Percentiles rank a stretch among this genome's conserved stretches.
Conservation (phyloP, 1,140 invertebrate species). For the Periplaneta americana region DNA sequence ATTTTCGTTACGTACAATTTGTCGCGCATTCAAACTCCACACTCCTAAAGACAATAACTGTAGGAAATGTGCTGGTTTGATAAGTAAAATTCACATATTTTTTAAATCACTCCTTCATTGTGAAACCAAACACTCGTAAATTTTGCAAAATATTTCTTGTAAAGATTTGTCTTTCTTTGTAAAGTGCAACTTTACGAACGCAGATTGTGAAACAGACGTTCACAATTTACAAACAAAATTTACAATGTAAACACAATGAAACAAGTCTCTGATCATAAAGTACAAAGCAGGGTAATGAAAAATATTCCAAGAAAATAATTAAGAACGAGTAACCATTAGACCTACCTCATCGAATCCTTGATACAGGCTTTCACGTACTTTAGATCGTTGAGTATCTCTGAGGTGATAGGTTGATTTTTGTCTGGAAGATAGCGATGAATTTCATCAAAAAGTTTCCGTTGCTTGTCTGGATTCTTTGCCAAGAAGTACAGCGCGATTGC, state of each 20-base stretch:
- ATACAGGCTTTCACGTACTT: conserved; percentile 58
- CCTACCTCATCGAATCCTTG: conserved; percentile 56
- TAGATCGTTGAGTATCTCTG: conserved; percentile 44
- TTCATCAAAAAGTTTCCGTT: conserved; percentile 61
- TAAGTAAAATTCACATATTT: too few relatives aligned
- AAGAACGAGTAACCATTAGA: background rate
- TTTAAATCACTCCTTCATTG: too few relatives aligned
- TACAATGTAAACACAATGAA: background rate
- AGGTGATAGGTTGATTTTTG: conserved; percentile 41
- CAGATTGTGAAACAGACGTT: background rate
- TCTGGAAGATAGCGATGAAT: conserved; percentile 41
- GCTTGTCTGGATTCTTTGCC: conserved; percentile 52
- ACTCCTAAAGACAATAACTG: too few relatives aligned
- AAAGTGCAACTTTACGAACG: background rate
- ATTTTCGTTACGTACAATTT: too few relatives aligned
- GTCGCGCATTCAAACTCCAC: too few relatives aligned
- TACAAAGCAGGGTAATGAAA: background rate
- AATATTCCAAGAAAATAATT: background rate
- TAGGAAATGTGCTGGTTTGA: too few relatives aligned
- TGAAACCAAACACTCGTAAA: too few relatives aligned
- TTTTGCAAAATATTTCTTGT: too few relatives aligned
- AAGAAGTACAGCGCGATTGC: conserved; percentile 52
- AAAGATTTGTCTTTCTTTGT: too few relatives aligned
- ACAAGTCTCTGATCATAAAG: background rate
- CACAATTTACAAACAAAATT: too few relatives aligned